Evolutionary conservation across 1,140 invertebrate genomes (phyloP).

Genomic region (Atta texana): DNA sequence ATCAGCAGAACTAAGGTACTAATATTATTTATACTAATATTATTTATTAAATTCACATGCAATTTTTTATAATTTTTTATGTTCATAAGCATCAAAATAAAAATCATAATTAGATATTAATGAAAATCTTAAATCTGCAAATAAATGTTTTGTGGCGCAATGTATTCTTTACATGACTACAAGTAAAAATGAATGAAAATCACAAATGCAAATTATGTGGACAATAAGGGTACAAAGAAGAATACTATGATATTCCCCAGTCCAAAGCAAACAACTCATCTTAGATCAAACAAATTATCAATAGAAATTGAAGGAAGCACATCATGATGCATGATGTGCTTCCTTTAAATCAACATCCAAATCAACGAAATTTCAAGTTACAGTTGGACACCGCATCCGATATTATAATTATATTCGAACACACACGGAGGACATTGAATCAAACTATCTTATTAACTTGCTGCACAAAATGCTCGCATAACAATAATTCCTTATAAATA

Average conservation of each 20-base stretch:
- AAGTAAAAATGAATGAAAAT: neutral
- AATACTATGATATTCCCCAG: neutral
- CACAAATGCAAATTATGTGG: neutral
- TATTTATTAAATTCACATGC: too few relatives aligned
- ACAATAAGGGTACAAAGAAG: neutral
- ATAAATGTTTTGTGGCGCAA: neutral
- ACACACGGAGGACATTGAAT: neutral
- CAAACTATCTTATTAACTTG: neutral
- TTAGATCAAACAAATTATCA: neutral
- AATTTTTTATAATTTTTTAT: too few relatives aligned
- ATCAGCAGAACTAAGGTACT: too few relatives aligned
- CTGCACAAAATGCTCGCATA: neutral
- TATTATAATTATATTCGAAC: neutral
- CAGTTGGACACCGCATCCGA: neutral
- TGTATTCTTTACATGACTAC: neutral
- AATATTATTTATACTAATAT: too few relatives aligned
- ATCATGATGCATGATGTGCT: neutral
- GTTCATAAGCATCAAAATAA: too few relatives aligned
- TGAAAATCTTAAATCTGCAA: too few relatives aligned
- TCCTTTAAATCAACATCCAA: neutral
- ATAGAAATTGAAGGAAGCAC: neutral
- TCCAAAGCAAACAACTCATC: neutral
- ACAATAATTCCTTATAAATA: neutral
- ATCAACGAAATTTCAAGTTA: neutral
- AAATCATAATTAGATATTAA: too few relatives aligned